Evolutionary conservation across 2,113 vertebrate species (phyloP).

Genomic region (Protomyctophum bolini): DNA sequence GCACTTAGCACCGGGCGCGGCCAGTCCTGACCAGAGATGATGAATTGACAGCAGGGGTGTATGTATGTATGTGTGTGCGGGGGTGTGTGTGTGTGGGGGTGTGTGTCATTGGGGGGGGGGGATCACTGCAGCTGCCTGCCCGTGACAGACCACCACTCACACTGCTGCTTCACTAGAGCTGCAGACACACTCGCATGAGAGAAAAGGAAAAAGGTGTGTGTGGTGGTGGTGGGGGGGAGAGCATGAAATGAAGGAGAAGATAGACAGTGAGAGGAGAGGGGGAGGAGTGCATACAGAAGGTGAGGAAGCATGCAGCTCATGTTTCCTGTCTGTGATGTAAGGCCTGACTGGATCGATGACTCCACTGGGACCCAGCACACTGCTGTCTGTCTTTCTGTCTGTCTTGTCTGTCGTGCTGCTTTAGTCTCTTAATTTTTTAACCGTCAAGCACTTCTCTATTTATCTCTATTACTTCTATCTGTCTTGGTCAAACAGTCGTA

Average conservation of each 20-base stretch:
- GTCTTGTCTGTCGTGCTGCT: constrained; percentile 30
- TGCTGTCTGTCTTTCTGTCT: constrained; percentile 58
- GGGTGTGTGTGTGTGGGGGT: too few relatives aligned
- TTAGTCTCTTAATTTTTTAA: too few relatives aligned
- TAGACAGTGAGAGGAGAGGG: constrained; percentile 38
- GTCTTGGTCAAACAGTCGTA: too few relatives aligned
- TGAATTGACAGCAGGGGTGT: constrained; percentile 64
- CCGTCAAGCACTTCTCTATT: too few relatives aligned
- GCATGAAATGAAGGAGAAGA: background rate
- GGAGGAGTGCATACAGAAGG: constrained; percentile 69
- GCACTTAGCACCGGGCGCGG: constrained; percentile 66
- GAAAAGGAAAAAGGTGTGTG: too few relatives aligned
- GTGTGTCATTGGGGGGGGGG: too few relatives aligned
- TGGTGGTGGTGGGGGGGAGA: background rate
- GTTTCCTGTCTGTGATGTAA: constrained; percentile 80
- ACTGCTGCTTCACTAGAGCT: too few relatives aligned
- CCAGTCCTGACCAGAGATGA: constrained; percentile 56
- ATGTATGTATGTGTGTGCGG: too few relatives aligned
- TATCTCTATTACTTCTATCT: too few relatives aligned
- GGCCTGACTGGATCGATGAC: constrained; percentile 77
- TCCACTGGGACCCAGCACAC: constrained; percentile 73
- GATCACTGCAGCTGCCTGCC: constrained; percentile 22
- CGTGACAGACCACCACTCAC: too few relatives aligned
- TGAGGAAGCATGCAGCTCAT: constrained; percentile 77
- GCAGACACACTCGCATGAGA: too few relatives aligned